These are phyloP conservation scores for Hippoglossus hippoglossus DNA, from an alignment of 2,797 vertebrate genomes.

Conservation along the genomic window DNA sequence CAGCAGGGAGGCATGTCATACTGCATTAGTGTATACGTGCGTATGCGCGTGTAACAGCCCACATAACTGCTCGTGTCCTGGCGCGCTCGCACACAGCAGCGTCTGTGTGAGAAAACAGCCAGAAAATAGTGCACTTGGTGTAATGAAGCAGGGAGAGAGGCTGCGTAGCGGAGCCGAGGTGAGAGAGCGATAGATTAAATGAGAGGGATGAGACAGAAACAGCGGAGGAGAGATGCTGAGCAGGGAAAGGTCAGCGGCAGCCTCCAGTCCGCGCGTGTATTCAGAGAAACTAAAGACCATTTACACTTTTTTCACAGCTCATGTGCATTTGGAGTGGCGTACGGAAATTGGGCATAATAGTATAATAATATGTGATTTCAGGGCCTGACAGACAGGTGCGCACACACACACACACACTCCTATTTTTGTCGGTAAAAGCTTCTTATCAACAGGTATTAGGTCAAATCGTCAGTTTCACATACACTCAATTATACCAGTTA, in stretches of 20 bases:
- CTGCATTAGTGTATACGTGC: slow-evolving; percentile 44
- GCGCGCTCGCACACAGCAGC: slow-evolving; percentile 1
- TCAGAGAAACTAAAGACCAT: slow-evolving; percentile 56
- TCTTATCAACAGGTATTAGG: slow-evolving; percentile 23
- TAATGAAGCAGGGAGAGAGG: slow-evolving; percentile 51
- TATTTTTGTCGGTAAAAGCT: slow-evolving; percentile 36
- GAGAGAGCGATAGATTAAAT: slow-evolving; percentile 41
- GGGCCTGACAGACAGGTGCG: slow-evolving; percentile 14
- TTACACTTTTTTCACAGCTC: slow-evolving; percentile 54
- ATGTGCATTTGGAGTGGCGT: slow-evolving; percentile 49
- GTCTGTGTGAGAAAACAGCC: slow-evolving; percentile 27
- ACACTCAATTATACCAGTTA: slow-evolving; percentile 11
- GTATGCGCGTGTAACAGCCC: background rate
- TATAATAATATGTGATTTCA: slow-evolving; percentile 69
- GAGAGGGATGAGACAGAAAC: slow-evolving; percentile 55
- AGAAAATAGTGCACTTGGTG: slow-evolving; percentile 30
- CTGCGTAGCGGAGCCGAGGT: slow-evolving; percentile 21
- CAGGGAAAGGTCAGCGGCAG: slow-evolving; percentile 71
- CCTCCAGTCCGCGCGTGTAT: slow-evolving; percentile 52
- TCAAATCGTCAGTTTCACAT: slow-evolving; percentile 30
- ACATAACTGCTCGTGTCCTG: slow-evolving; percentile 20
- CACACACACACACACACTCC: slow-evolving; percentile 4
- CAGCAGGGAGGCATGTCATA: slow-evolving; percentile 58
- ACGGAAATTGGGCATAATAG: slow-evolving; percentile 54
- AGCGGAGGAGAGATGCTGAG: slow-evolving; percentile 55